Evolutionary conservation across 1,140 invertebrate genomes (phyloP).

Genomic region (Metopolophium dirhodum): DNA sequence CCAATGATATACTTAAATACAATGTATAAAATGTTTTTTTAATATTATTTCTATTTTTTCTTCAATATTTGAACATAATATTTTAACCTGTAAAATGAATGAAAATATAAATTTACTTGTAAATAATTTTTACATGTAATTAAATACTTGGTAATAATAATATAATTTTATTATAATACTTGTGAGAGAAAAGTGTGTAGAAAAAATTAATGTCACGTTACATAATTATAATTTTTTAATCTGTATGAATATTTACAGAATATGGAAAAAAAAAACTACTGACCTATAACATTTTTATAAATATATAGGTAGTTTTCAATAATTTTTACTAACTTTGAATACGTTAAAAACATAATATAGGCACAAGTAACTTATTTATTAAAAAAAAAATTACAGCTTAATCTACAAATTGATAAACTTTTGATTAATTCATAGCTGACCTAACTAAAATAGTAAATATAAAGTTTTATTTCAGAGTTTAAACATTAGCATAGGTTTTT

Average conservation of each 20-base stretch:
- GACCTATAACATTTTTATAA: not conserved
- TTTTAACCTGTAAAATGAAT: not conserved
- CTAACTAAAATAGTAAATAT: not conserved
- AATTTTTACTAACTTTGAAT: not conserved
- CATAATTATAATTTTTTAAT: not conserved
- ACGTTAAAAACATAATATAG: not conserved
- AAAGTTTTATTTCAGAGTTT: not conserved
- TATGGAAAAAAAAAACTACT: not conserved
- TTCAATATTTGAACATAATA: not conserved
- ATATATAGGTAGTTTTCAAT: not conserved
- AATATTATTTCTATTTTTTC: not conserved
- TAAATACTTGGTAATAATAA: not conserved
- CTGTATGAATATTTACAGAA: not conserved
- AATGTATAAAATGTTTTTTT: not conserved
- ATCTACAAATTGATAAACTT: not conserved
- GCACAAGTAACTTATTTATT: not conserved
- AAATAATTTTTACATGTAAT: not conserved
- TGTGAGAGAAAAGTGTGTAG: not conserved
- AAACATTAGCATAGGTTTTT: not conserved
- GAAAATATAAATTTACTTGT: not conserved
- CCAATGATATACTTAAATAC: not conserved
- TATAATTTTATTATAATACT: not conserved
- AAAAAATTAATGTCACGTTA: not conserved
- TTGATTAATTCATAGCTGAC: not conserved
- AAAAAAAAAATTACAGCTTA: not conserved